Percentiles rank a stretch among this genome's conserved stretches.
phyloP scores from a whole-genome alignment of 2,888 invertebrate genomes.

The Gastracanthus pulcherrimus region DNA sequence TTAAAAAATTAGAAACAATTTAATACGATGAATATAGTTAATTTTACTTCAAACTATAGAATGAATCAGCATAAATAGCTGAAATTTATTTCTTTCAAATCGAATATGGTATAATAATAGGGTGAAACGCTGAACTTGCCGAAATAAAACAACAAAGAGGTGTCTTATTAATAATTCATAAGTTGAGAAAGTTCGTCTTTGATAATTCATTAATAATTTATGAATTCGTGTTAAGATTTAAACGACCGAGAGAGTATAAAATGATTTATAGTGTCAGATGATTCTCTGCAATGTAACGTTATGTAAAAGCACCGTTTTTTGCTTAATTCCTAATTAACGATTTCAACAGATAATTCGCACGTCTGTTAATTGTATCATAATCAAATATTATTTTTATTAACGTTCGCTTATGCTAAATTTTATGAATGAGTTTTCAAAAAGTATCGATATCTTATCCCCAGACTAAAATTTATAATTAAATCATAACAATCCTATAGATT shows the following conservation, averaged over 20 bases:
- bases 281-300: neutral
- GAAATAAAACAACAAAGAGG: constrained; percentile 36
- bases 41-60: too few relatives aligned
- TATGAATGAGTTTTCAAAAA: too few relatives aligned
- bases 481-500: too few relatives aligned
- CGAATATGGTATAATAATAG: constrained; percentile 14
- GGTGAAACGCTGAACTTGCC: constrained; percentile 16
- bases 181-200: constrained; percentile 51
- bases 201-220: constrained; percentile 56
- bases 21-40: too few relatives aligned
- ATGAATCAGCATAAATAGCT: neutral
- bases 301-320: neutral
- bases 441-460: too few relatives aligned
- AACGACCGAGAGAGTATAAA: constrained; percentile 15
- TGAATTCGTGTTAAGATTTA: constrained; percentile 52
- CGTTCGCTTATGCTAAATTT: too few relatives aligned
- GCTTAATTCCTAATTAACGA: neutral
- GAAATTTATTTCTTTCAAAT: neutral
- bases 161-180: constrained; percentile 53
- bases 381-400: too few relatives aligned
- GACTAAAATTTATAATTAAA: too few relatives aligned
- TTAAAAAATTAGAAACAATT: too few relatives aligned
- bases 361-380: too few relatives aligned
- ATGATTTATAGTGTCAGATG: constrained; percentile 45
- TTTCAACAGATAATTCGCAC: too few relatives aligned